A percentile compares a stretch with the other conserved stretches of the same genome.
These are phyloP conservation scores for Oscheius sp. DNA, from an alignment of 2,888 invertebrate species.

Conservation along the genomic window DNA sequence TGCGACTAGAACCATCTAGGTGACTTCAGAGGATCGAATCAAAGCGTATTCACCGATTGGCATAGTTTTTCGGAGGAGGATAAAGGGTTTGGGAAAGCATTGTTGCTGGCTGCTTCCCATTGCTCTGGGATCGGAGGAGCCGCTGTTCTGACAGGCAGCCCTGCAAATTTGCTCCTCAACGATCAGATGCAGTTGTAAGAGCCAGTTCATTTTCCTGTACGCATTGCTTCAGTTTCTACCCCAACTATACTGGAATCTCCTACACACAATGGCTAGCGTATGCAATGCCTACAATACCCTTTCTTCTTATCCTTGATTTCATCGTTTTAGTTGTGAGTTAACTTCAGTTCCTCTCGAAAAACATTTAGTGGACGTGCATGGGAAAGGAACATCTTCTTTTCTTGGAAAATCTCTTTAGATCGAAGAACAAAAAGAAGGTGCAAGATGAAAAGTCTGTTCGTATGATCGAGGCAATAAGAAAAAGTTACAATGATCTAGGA, in stretches of 20 bases:
- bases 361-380: slow-evolving; percentile 12
- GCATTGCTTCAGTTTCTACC: slow-evolving; percentile 8
- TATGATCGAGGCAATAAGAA: slow-evolving; percentile 1
- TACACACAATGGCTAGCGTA: slow-evolving; percentile 25
- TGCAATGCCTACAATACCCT: slow-evolving; percentile 16
- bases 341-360: too few species aligned
- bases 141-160: slow-evolving; percentile 53
- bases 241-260: slow-evolving; percentile 8
- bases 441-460: neutral
- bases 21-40: neutral
- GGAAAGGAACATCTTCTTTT: slow-evolving; percentile 18
- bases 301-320: slow-evolving; percentile 13
- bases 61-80: slow-evolving; percentile 10
- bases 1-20: neutral
- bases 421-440: neutral
- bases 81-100: slow-evolving; percentile 33
- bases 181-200: slow-evolving; percentile 25
- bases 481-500: neutral
- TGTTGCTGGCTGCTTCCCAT: slow-evolving; percentile 52
- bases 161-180: slow-evolving; percentile 45
- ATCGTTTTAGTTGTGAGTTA: slow-evolving; percentile 12
- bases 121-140: slow-evolving; percentile 56
- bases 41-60: neutral
- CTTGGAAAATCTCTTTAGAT: neutral
- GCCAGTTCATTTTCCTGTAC: neutral